Conservation (phyloP, 2,113 vertebrate genomes). For the Bolborhynchus lineola region DNA sequence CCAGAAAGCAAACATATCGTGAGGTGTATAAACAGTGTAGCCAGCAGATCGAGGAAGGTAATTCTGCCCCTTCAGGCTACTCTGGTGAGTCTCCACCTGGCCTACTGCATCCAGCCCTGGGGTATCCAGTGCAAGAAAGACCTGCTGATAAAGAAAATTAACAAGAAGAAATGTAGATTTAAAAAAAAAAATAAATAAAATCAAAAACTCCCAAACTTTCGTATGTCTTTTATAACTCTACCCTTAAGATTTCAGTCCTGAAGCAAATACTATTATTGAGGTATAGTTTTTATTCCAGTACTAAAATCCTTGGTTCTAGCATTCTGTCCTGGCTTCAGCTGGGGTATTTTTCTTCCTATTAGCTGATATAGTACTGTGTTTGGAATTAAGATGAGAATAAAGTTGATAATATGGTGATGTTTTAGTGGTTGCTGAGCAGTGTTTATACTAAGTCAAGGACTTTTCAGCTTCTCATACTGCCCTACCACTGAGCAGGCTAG, state of each 20-base stretch:
- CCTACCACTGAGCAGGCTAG: not conserved
- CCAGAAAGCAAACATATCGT: not conserved
- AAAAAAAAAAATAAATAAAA: not conserved
- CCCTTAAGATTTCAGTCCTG: not conserved
- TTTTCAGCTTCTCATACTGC: not conserved
- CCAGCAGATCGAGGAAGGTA: not conserved
- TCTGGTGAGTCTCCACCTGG: not conserved
- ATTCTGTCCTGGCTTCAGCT: not conserved
- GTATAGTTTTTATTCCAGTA: not conserved
- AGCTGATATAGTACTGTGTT: not conserved
- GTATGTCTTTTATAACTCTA: not conserved
- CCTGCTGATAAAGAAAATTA: not conserved
- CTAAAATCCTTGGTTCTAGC: not conserved
- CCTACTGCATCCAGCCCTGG: too few species aligned
- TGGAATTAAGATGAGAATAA: not conserved
- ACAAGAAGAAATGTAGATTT: not conserved
- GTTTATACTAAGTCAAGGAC: not conserved
- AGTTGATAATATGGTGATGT: not conserved
- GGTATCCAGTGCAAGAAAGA: not conserved
- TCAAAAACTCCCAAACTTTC: not conserved
- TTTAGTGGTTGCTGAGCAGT: not conserved
- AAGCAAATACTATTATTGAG: not conserved
- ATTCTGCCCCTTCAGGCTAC: not conserved
- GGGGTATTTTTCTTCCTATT: not conserved
- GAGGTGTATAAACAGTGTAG: not conserved